Evolutionary conservation across 2,888 invertebrate genomes (phyloP).

Genomic region (Prosapia bicincta): DNA sequence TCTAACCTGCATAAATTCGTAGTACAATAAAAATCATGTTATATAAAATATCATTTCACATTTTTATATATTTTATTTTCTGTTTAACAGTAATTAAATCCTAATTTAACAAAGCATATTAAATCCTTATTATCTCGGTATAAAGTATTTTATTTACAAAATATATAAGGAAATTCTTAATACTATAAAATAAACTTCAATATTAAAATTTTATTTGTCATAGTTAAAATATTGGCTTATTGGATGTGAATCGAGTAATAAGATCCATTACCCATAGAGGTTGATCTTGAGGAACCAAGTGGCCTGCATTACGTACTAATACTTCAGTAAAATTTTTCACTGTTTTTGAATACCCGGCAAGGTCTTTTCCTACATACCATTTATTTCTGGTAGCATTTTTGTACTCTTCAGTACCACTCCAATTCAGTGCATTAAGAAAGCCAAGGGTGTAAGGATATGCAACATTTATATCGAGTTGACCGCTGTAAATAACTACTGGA

Average conservation of each 20-base stretch:
- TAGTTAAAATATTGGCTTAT: conserved; percentile 54
- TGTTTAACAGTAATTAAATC: too few relatives aligned
- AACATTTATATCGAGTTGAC: conserved; percentile 88
- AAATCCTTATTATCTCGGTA: too few relatives aligned
- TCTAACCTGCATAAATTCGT: too few relatives aligned
- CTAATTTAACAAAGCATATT: too few relatives aligned
- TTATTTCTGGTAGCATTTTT: conserved; percentile 60
- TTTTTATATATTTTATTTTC: too few relatives aligned
- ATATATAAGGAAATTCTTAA: too few relatives aligned
- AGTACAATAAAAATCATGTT: too few relatives aligned
- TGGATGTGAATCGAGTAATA: conserved; percentile 63
- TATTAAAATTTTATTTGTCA: too few relatives aligned
- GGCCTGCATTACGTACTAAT: conserved; percentile 74
- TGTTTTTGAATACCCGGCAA: conserved; percentile 73
- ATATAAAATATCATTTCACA: too few relatives aligned
- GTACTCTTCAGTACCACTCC: conserved; percentile 63
- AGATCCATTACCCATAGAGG: conserved; percentile 73
- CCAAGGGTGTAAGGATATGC: conserved; percentile 82
- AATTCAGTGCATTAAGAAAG: conserved; percentile 68
- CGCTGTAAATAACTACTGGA: conserved; percentile 78
- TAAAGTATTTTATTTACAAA: too few relatives aligned
- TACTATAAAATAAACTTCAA: too few relatives aligned
- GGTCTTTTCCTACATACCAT: conserved; percentile 61
- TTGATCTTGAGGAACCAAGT: conserved; percentile 78
- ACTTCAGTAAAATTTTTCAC: conserved; percentile 70